A percentile compares a stretch with the other conserved stretches of the same genome.
Evolutionary conservation across 2,113 vertebrate species (phyloP).

Genomic region (Columba livia): DNA sequence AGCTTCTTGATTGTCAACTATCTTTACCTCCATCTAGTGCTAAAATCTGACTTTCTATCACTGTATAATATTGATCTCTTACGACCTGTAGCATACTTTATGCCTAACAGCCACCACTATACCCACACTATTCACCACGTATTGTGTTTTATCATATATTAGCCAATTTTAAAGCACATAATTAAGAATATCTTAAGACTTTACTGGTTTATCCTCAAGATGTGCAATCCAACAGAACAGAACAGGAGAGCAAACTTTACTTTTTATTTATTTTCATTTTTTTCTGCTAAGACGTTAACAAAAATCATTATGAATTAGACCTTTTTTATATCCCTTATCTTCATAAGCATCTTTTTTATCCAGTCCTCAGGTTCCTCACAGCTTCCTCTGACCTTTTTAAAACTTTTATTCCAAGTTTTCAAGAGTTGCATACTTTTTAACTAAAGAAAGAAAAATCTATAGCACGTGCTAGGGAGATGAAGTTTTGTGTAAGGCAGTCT

Average conservation of each 20-base stretch:
- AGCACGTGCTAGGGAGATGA: background rate
- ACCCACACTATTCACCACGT: background rate
- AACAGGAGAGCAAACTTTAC: background rate
- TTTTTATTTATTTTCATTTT: slow-evolving; percentile 19
- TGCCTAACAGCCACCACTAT: background rate
- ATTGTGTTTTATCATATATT: background rate
- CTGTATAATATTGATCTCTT: background rate
- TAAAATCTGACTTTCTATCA: background rate
- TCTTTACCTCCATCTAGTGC: slow-evolving; percentile 5
- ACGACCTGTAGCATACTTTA: background rate
- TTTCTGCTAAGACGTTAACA: background rate
- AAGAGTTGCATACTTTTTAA: background rate
- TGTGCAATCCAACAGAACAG: background rate
- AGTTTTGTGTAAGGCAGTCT: background rate
- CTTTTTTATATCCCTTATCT: background rate
- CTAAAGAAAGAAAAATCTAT: background rate
- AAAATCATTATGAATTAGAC: background rate
- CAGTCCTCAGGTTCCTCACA: background rate
- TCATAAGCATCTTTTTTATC: background rate
- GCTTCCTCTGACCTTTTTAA: background rate
- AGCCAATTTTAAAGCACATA: background rate
- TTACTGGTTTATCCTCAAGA: background rate
- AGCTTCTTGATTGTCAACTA: slow-evolving; percentile 26
- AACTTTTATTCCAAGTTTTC: background rate
- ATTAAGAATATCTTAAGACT: background rate